Conservation (phyloP, 2,888 invertebrate genomes). For the Teinopalpus imperialis region DNA sequence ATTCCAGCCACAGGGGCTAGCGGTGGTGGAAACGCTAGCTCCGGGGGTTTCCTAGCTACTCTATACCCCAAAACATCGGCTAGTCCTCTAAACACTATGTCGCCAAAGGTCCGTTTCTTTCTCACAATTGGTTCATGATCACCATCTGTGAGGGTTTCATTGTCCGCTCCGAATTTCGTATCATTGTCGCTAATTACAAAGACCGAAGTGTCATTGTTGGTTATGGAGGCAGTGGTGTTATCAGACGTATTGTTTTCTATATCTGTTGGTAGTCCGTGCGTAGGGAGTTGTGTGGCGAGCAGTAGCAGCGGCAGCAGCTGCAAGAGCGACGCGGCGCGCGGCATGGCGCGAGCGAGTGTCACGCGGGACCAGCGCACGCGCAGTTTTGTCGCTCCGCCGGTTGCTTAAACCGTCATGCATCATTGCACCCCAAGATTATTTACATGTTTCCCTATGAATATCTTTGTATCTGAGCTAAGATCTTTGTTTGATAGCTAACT, state of each 20-base stretch:
- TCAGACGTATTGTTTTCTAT: slow-evolving; percentile 29
- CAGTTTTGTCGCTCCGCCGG: slow-evolving; percentile 62
- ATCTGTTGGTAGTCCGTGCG: slow-evolving; percentile 22
- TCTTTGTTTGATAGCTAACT: too few species aligned
- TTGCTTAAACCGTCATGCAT: slow-evolving; percentile 61
- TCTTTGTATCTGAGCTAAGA: too few species aligned
- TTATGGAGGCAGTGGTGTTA: slow-evolving; percentile 23
- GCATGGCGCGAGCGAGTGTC: slow-evolving; percentile 69
- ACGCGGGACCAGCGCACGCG: slow-evolving; percentile 55
- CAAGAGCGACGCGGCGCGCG: slow-evolving; percentile 47
- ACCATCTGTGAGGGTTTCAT: slow-evolving; percentile 48
- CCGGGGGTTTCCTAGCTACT: slow-evolving; percentile 62
- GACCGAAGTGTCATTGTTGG: background rate
- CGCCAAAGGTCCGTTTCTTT: slow-evolving; percentile 76
- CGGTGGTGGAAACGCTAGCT: slow-evolving; percentile 66
- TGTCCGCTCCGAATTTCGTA: slow-evolving; percentile 30
- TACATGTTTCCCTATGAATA: background rate
- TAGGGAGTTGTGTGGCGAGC: slow-evolving; percentile 24
- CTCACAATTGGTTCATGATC: slow-evolving; percentile 64
- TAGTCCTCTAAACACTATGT: slow-evolving; percentile 74
- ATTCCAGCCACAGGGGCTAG: slow-evolving; percentile 69
- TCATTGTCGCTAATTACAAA: slow-evolving; percentile 30
- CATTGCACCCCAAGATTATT: slow-evolving; percentile 31
- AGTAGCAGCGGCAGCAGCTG: slow-evolving; percentile 42
- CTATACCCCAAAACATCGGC: slow-evolving; percentile 74